Evolutionary conservation across 1,140 invertebrate species (phyloP).

Genomic region (Panagrolaimus sp.): DNA sequence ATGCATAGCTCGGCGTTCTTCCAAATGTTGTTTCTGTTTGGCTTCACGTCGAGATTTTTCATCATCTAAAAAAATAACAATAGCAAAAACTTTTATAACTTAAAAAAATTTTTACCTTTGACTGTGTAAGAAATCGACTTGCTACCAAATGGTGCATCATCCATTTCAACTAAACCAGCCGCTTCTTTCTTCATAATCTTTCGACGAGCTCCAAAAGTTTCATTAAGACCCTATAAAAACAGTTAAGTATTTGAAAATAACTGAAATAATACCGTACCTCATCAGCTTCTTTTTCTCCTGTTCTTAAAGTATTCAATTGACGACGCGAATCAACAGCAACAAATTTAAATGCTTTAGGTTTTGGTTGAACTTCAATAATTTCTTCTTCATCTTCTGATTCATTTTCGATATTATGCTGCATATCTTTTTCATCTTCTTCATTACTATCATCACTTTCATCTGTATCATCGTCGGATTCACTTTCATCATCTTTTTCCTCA

Average conservation of each 20-base stretch:
- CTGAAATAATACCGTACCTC: background rate
- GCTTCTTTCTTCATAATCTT: slow-evolving; percentile 11
- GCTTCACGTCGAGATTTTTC: slow-evolving; percentile 14
- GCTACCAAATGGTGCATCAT: slow-evolving; percentile 43
- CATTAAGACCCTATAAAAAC: slow-evolving; percentile 13
- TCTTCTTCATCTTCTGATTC: slow-evolving; percentile 2
- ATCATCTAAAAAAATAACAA: slow-evolving; percentile 3
- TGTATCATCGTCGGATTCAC: slow-evolving; percentile 17
- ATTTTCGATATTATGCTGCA: slow-evolving; percentile 12
- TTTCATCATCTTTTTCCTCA: slow-evolving; percentile 1
- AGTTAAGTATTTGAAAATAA: background rate
- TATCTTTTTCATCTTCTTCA: background rate
- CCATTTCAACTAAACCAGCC: slow-evolving; percentile 10
- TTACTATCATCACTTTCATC: background rate
- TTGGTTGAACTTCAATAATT: background rate
- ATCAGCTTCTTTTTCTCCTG: background rate
- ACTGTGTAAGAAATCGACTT: slow-evolving; percentile 44
- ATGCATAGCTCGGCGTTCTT: background rate
- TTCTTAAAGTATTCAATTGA: background rate
- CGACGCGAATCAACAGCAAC: background rate
- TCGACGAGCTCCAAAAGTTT: slow-evolving; percentile 18
- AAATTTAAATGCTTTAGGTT: slow-evolving; percentile 5
- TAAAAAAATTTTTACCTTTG: slow-evolving; percentile 13
- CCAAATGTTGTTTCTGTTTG: background rate
- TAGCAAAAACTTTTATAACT: background rate